A percentile compares a stretch with the other conserved stretches of the same genome.
These are phyloP conservation scores for Tenebrio molitor DNA, from an alignment of 1,140 invertebrate species.

Conservation along the genomic window DNA sequence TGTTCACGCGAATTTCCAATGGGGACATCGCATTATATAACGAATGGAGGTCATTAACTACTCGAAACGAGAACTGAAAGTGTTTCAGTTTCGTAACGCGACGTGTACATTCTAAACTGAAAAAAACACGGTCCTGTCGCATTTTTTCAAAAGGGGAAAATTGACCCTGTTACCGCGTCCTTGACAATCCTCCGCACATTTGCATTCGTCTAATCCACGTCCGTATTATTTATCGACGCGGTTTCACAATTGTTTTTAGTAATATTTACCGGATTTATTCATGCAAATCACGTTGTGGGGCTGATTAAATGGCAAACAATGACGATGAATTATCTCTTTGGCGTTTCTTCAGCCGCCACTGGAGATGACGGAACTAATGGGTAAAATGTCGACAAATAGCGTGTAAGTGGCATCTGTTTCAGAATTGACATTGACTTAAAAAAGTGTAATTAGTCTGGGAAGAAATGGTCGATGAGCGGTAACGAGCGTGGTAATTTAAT, in stretches of 20 bases:
- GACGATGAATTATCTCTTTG: not conserved
- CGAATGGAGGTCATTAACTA: constrained; percentile 37
- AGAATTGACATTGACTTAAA: too few relatives aligned
- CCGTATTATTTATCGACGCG: not conserved
- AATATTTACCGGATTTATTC: constrained; percentile 11
- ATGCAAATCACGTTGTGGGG: not conserved
- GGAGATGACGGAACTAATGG: too few relatives aligned
- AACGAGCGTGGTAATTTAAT: too few relatives aligned
- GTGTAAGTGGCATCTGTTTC: too few relatives aligned
- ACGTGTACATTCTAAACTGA: constrained; percentile 19
- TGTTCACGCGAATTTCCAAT: not conserved
- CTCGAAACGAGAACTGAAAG: constrained; percentile 14
- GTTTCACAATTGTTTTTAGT: constrained; percentile 3
- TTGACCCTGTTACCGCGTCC: constrained; percentile 3
- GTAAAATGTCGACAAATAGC: too few relatives aligned
- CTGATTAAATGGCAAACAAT: constrained; percentile 1
- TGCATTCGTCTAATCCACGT: not conserved
- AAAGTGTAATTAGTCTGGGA: too few relatives aligned
- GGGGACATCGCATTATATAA: constrained; percentile 30
- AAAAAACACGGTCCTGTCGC: constrained; percentile 9
- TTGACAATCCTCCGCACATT: constrained; percentile 30
- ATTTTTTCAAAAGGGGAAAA: constrained; percentile 14
- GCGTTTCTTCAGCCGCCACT: too few relatives aligned
- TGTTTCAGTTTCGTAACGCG: constrained; percentile 19
- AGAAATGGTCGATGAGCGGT: too few relatives aligned